These are phyloP conservation scores for Scatophagus argus DNA, from an alignment of 2,113 vertebrate genomes.

Conservation along the genomic window DNA sequence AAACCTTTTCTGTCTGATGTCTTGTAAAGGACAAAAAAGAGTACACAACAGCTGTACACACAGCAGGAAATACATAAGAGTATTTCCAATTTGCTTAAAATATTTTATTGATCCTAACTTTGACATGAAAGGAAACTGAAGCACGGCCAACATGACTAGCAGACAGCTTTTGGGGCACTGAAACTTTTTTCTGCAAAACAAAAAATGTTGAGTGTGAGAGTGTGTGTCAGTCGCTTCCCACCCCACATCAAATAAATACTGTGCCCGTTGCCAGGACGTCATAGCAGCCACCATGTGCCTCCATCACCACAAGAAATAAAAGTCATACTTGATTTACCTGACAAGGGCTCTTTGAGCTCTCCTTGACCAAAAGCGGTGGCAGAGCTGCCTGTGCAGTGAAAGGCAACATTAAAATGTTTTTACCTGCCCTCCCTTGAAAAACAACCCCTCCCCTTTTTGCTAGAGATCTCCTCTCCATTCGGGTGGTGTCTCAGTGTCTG, in stretches of 20 bases:
- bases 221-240: constrained; percentile 8
- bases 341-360: constrained; percentile 75
- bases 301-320: constrained; percentile 79
- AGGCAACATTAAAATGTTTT: constrained; percentile 54
- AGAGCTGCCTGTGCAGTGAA: constrained; percentile 40
- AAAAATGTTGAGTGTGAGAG: background rate
- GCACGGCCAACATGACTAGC: background rate
- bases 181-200: background rate
- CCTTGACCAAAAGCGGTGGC: constrained; percentile 66
- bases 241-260: constrained; percentile 31
- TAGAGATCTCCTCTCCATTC: constrained; percentile 63
- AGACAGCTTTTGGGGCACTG: background rate
- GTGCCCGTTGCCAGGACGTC: constrained; percentile 57
- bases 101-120: background rate
- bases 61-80: background rate
- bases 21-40: constrained; percentile 14
- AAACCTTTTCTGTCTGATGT: constrained; percentile 11
- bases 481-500: constrained; percentile 63
- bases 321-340: constrained; percentile 83
- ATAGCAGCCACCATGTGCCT: constrained; percentile 57
- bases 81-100: constrained; percentile 1
- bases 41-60: background rate
- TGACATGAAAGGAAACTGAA: constrained; percentile 7
- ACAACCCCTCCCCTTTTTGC: constrained; percentile 5
- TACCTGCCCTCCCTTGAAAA: constrained; percentile 55